Base-by-base conservation (phyloP, 2,797 vertebrate species). In the Myoxocephalus aenaeus region DNA sequence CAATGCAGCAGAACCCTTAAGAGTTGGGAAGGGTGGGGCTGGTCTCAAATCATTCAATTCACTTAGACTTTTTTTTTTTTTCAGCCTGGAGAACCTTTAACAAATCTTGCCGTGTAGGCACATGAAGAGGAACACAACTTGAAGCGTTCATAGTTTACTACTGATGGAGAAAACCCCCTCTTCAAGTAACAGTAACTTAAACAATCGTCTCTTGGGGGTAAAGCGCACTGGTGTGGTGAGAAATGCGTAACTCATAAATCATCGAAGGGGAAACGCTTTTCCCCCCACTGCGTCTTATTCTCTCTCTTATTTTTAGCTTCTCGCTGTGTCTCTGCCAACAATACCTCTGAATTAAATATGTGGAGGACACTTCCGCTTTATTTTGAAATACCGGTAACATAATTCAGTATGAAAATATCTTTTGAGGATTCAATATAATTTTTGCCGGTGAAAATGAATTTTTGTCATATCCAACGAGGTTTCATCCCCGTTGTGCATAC, bases 1-100 rank as follows among this genome's bases (percentile, higher is more conserved):
- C 90, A 76, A 80, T 90, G 92, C 89, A 57, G 88, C 91, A 90
- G 81, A 84, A 82, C 51, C 63, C 15, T 22, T 17, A 65, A 65
- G 77, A 62, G 71, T 50, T 25, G 15, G 67, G 54, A 34, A 75
- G 83, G 90, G 86, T 79, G 87, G 85, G 78, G 84, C 75, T 13
- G 57, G 51, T 88, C 84, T 87, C 59, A 5, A 59, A 82, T 81
- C 67, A 69, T 78, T 76, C 58, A 66, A 29, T 65, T 86, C 71
- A 6, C 11, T 51, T 4, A 1, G 32, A 38, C 73, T 50, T 65
- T 83, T 58, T 70, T 38, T 42, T 42, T 14, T 42, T 13, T 42
- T 15, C 13, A 58, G 77, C 81, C 77, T 12, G 48, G 22, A 78
- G 85, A 25, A 29, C 51, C 9, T 65, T 44, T 65, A 44, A 63